Evolutionary conservation across 35 echinoderm and acorn worm species (phyloP), one percentile per base, ranked within the genome.

Genomic region (Chiridota heheva): DNA sequence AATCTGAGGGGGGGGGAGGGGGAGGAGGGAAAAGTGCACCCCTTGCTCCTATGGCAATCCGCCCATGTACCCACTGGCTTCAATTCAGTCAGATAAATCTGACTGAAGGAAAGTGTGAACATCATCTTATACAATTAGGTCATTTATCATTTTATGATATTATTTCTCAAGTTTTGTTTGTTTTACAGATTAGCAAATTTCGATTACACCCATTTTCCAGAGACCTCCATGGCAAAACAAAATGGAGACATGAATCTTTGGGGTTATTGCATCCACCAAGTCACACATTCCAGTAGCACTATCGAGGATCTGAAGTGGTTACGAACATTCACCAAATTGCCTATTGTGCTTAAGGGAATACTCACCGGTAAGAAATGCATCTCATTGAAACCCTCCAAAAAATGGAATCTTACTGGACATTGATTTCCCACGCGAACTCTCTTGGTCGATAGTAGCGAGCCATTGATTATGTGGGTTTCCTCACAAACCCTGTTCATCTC

Each of bases 321-420:
- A 28, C 22, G 43, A 51, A 38, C 78, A 0, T 18, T 82, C 12
- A 82, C 78, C 25, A 29, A 27, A 49, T 42, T 82, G 7, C 78
- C 78, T 0, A 82, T 82, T 31, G 61, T 82, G 22, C 15, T 82
- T 34, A 82, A 82, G n/a, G 77, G 77, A 17, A 65, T 81, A 24
- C 15, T 81, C 8, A 81, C 75, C 44, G 75, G 49, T 79, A 32
- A 31, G 62, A 15, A 66, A 20, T 16, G 16, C 8, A 51, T 12
- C 47, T 12, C 47, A n/a, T 8, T 51, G 47, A 51, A 51, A 8
- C 47, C 8, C 8, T 51, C n/a, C 47, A 51, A 51, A 8, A 55
- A 15, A 55, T n/a, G n/a, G n/a, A n/a, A n/a, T n/a, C n/a, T n/a
- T n/a, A n/a, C n/a, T n/a, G n/a, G n/a, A n/a, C n/a, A n/a, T n/a